Evolutionary conservation across 2,888 invertebrate species (phyloP), one percentile per base, ranked within the genome.

Genomic region (Leucoma salicis): DNA sequence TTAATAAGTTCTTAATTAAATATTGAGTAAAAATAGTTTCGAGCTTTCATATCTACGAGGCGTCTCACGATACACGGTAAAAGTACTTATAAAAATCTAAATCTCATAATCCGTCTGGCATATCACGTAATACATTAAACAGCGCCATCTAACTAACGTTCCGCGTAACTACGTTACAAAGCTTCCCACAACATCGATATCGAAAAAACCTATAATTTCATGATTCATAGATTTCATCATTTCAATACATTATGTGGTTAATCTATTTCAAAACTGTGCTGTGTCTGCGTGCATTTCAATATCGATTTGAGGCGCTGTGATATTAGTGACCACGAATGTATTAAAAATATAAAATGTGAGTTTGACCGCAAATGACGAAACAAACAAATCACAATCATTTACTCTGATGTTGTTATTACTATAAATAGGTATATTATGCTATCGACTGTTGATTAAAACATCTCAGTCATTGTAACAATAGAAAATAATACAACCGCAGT

Each of bases 271-370:
- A 11, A 2, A 29, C 14, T 4, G 12, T 29, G 34, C 31, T 37
- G 29, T 37, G 14, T 14, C 27, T 11, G 3, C 31, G 28, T 14
- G 34, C 29, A 43, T 31, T 43, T 43, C 43, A 39, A 43, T 39
- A 18, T 43, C 31, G n/a, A 29, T 36, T 37, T 18, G 29, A 24
- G 10, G 11, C 14, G 14, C 21, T 28, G 25, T 43, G 31, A 34
- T 33, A 43, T 39, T 43, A 29, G 16, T 14, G 27, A 39, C 39
- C 39, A 31, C 39, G 25, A 38, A 38, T 35, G 38, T 43, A 25
- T 39, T 38, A 43, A 14, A 34, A n/a, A 43, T 43, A 35, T 35
- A 14, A 39, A 39, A 27, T 34, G 38, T 21, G 24, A 38, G 7
- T 18, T 31, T 12, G 31, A 43, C 43, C 43, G 39, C 43, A 39